Conservation (phyloP, 2,113 vertebrate species). For the Xyrauchen texanus region DNA sequence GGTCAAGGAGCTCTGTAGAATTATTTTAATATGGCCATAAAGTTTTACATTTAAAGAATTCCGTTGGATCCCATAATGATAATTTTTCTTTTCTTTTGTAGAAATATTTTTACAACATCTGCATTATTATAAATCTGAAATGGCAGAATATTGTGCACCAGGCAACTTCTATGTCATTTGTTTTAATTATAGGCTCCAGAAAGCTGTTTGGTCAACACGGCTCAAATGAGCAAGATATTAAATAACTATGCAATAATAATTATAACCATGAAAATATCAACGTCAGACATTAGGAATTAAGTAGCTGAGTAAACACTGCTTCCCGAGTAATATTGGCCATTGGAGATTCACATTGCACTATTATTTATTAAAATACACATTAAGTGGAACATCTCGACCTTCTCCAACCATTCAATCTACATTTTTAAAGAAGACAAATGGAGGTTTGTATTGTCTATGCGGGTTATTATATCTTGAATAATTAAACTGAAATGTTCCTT, state of each 20-base stretch:
- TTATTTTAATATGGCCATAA: too few relatives aligned
- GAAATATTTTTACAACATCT: background rate
- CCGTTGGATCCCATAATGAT: too few relatives aligned
- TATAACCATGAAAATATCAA: background rate
- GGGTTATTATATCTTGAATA: slow-evolving; percentile 1
- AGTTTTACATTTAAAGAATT: too few relatives aligned
- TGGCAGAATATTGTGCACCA: too few relatives aligned
- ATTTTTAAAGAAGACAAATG: slow-evolving; percentile 25
- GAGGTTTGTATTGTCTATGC: too few relatives aligned
- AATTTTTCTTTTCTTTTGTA: too few relatives aligned
- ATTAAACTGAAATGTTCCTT: slow-evolving; percentile 47
- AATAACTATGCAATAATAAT: slow-evolving; percentile 35
- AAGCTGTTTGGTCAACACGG: slow-evolving; percentile 3
- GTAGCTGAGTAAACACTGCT: too few relatives aligned
- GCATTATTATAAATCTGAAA: background rate
- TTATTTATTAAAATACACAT: slow-evolving; percentile 21
- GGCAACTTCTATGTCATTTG: too few relatives aligned
- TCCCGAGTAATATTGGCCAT: too few relatives aligned
- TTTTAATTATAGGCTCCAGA: background rate
- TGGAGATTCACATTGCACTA: too few relatives aligned
- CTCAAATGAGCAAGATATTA: background rate
- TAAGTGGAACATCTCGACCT: slow-evolving; percentile 41
- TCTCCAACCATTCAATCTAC: slow-evolving; percentile 41
- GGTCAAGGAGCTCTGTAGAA: too few relatives aligned
- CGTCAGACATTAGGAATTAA: too few relatives aligned